A percentile compares a stretch with the other conserved stretches of the same genome.
Evolutionary conservation across 1,140 invertebrate species (phyloP).

Genomic region (Babylonia areolata): DNA sequence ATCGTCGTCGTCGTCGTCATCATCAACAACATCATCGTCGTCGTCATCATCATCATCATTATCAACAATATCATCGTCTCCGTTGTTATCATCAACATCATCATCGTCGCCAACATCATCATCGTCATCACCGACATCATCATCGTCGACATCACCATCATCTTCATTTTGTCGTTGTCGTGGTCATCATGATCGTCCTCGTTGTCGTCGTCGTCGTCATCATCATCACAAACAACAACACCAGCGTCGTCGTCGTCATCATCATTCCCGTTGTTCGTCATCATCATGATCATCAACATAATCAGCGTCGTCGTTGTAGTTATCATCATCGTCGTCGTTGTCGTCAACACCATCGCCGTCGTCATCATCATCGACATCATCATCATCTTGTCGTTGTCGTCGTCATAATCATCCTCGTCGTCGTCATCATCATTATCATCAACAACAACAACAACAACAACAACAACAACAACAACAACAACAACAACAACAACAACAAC

Average conservation of each 20-base stretch:
- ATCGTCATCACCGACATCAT: slow-evolving; percentile 22
- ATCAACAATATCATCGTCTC: neutral
- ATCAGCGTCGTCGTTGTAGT: too few species aligned
- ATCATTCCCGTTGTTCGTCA: neutral
- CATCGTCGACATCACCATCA: slow-evolving; percentile 3
- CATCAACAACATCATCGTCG: neutral
- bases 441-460: too few species aligned
- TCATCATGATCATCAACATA: neutral
- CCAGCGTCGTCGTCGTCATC: slow-evolving; percentile 6
- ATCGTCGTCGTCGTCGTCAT: neutral
- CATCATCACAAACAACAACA: neutral
- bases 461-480: too few species aligned
- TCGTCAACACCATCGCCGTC: too few species aligned
- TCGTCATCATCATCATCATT: slow-evolving; percentile 22
- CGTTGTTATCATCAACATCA: neutral
- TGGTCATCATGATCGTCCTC: neutral
- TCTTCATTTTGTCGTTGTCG: neutral
- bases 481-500: too few species aligned
- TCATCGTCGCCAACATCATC: neutral
- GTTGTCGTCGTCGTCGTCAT: neutral
- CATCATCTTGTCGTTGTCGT: too few species aligned
- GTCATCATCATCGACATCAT: too few species aligned
- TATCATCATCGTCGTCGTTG: too few species aligned
- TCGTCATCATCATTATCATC: too few species aligned
- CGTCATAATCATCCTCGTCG: too few species aligned